These are phyloP conservation scores for Erebia aethiops DNA, from an alignment of 2,888 invertebrate species.

Conservation along the genomic window DNA sequence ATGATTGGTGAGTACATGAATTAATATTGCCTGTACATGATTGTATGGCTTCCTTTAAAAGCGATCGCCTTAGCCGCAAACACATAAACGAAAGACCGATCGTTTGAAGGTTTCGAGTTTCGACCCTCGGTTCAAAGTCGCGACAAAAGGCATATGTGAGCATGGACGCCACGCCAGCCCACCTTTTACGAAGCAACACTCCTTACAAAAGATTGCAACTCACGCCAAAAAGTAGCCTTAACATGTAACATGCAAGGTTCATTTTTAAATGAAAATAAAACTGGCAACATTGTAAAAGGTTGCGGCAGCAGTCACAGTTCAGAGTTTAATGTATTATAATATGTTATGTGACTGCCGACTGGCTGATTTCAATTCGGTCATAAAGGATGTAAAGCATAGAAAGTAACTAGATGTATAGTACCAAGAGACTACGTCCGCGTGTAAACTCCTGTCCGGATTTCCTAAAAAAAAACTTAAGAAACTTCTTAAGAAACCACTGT, in stretches of 20 bases:
- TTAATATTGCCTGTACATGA: neutral
- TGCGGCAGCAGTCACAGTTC: conserved; percentile 12
- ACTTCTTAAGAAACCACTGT: no score
- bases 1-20: neutral
- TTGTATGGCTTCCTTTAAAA: conserved; percentile 9
- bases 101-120: conserved; percentile 46
- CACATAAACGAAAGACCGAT: conserved; percentile 40
- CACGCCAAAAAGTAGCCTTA: conserved; percentile 41
- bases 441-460: no score
- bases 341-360: neutral
- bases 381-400: no score
- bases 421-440: no score
- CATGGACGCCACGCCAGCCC: conserved; percentile 46
- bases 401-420: neutral
- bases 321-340: neutral
- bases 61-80: conserved; percentile 18
- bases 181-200: conserved; percentile 53
- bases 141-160: conserved; percentile 65
- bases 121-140: conserved; percentile 50
- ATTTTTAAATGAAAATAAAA: neutral
- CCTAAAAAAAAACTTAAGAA: no score
- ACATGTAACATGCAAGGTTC: neutral
- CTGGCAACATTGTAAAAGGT: conserved; percentile 6
- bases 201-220: conserved; percentile 48
- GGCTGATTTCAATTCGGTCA: neutral